These are phyloP conservation scores for Lasioglossum oenotherae DNA, from an alignment of 2,888 invertebrate species.

Conservation along the genomic window DNA sequence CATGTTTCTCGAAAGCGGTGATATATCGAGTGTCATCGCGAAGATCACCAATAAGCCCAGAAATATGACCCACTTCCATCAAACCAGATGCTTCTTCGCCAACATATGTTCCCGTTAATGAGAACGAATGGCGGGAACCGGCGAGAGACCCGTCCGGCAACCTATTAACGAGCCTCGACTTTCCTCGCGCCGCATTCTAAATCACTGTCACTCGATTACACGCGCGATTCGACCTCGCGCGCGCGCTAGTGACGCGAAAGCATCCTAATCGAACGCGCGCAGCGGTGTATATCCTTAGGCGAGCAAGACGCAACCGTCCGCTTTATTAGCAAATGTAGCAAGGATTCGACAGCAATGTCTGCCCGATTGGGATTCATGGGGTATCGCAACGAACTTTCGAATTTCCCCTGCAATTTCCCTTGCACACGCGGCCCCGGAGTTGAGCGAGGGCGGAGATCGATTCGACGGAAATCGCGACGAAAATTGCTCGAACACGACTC, in stretches of 20 bases:
- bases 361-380: constrained; percentile 74
- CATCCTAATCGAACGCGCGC: constrained; percentile 6
- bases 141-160: constrained; percentile 12
- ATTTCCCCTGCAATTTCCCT: constrained; percentile 83
- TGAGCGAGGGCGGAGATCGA: constrained; percentile 75
- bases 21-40: constrained; percentile 2
- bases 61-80: constrained; percentile 20
- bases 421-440: constrained; percentile 69
- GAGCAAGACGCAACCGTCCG: neutral
- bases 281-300: neutral
- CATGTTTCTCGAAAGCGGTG: constrained; percentile 8
- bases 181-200: constrained; percentile 10
- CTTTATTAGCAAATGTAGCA: constrained; percentile 5
- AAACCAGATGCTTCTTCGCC: neutral
- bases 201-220: constrained; percentile 21
- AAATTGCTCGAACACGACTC: constrained; percentile 74
- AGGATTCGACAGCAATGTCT: constrained; percentile 6
- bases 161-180: constrained; percentile 15
- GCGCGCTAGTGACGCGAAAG: neutral
- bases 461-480: constrained; percentile 2
- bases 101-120: constrained; percentile 14
- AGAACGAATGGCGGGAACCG: constrained; percentile 7
- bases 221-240: neutral
- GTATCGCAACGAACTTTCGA: constrained; percentile 80
- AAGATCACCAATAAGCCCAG: constrained; percentile 20